Conservation (phyloP, 2,888 invertebrate species). For the Poecilobothrus nobilitatus region DNA sequence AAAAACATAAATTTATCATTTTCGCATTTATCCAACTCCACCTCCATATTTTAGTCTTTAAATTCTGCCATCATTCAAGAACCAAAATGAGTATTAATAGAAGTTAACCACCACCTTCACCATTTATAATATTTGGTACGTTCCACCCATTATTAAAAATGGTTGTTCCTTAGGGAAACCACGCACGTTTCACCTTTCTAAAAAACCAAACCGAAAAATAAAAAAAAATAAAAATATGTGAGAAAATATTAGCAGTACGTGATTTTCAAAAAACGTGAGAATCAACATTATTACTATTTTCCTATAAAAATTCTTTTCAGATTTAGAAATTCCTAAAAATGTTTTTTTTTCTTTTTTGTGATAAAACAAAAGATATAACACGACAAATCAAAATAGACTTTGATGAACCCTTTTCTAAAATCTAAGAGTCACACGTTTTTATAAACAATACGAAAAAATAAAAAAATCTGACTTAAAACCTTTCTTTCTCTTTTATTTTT, state of each 20-base stretch:
- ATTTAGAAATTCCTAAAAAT: no score
- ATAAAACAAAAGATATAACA: no score
- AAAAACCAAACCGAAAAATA: neutral
- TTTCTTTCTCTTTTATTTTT: no score
- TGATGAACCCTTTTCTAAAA: no score
- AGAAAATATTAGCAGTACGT: conserved; percentile 1
- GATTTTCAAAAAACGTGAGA: neutral
- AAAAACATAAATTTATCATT: neutral
- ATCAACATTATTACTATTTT: neutral
- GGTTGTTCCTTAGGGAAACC: neutral
- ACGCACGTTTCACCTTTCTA: neutral
- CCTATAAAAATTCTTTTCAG: no score
- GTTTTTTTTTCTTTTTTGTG: no score
- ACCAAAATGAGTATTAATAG: no score
- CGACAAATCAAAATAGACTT: no score
- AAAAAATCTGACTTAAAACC: no score
- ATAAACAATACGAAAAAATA: no score
- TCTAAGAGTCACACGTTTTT: no score
- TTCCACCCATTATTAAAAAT: neutral
- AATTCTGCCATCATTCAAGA: neutral
- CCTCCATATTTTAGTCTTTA: neutral
- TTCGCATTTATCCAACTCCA: neutral
- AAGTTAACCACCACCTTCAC: neutral
- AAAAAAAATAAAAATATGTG: neutral
- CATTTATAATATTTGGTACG: neutral